Evolutionary conservation across 2,797 vertebrate genomes (phyloP).

Genomic region (Pangasius larnaudii): DNA sequence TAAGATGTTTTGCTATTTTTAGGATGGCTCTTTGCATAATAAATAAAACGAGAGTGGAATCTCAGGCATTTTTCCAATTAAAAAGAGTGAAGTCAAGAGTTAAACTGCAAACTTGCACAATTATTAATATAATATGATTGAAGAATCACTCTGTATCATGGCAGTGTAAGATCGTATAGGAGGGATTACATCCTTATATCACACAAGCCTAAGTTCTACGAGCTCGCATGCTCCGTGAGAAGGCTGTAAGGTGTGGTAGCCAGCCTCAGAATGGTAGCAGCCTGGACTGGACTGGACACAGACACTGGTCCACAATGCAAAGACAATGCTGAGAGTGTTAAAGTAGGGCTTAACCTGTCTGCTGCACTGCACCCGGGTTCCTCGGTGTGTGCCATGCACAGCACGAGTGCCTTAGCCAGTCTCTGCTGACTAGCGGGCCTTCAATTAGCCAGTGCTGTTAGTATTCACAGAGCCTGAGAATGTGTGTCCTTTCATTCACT

Average conservation of each 20-base stretch:
- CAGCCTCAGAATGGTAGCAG: too few relatives aligned
- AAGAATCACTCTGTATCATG: neutral
- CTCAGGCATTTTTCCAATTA: neutral
- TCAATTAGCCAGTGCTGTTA: neutral
- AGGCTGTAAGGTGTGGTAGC: neutral
- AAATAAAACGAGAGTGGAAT: neutral
- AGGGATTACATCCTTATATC: neutral
- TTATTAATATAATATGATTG: neutral
- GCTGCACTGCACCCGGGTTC: neutral
- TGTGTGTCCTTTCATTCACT: too few relatives aligned
- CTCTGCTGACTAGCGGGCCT: neutral
- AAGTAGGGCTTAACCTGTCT: neutral
- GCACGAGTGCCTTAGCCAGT: too few relatives aligned
- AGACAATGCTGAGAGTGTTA: neutral
- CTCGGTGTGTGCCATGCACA: neutral
- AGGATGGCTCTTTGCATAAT: neutral
- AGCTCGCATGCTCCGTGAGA: neutral
- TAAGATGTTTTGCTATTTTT: neutral
- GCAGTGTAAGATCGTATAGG: neutral
- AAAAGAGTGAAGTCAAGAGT: neutral
- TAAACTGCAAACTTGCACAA: neutral
- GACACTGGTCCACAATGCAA: neutral
- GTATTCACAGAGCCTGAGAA: too few relatives aligned
- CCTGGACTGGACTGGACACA: neutral
- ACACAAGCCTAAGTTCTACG: neutral